These are phyloP conservation scores for Phrynocephalus versicolor DNA, from an alignment of 2,113 vertebrate genomes.

Conservation along the genomic window DNA sequence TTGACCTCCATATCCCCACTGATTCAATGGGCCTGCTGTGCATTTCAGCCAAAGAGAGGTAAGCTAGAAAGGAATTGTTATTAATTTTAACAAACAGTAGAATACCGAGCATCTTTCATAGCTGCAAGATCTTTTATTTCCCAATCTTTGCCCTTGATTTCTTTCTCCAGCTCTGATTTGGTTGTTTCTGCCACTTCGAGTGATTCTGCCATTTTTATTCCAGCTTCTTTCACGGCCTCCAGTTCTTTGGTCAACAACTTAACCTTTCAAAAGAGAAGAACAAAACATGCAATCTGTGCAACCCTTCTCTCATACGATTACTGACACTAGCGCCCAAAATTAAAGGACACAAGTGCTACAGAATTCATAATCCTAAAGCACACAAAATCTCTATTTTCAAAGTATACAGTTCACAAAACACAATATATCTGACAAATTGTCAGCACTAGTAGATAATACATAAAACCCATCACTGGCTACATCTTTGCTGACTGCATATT, in stretches of 20 bases:
- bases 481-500: too few relatives aligned
- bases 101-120: slow-evolving; percentile 75
- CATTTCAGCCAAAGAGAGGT: background rate
- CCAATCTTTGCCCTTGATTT: slow-evolving; percentile 62
- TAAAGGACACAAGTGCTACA: too few relatives aligned
- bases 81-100: background rate
- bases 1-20: too few relatives aligned
- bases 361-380: too few relatives aligned
- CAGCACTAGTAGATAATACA: too few relatives aligned
- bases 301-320: background rate
- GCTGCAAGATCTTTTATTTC: slow-evolving; percentile 69
- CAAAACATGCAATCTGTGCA: background rate
- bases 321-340: too few relatives aligned
- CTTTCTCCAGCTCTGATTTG: slow-evolving; percentile 60
- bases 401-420: too few relatives aligned
- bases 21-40: too few relatives aligned
- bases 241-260: slow-evolving; percentile 76
- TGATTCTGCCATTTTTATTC: slow-evolving; percentile 59
- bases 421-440: too few relatives aligned
- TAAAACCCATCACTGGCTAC: too few relatives aligned
- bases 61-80: background rate
- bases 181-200: slow-evolving; percentile 65
- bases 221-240: slow-evolving; percentile 61
- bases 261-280: slow-evolving; percentile 63
- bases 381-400: too few relatives aligned